Evolutionary conservation across 2,888 invertebrate species (phyloP).

Genomic region (Marronus borbonicus): DNA sequence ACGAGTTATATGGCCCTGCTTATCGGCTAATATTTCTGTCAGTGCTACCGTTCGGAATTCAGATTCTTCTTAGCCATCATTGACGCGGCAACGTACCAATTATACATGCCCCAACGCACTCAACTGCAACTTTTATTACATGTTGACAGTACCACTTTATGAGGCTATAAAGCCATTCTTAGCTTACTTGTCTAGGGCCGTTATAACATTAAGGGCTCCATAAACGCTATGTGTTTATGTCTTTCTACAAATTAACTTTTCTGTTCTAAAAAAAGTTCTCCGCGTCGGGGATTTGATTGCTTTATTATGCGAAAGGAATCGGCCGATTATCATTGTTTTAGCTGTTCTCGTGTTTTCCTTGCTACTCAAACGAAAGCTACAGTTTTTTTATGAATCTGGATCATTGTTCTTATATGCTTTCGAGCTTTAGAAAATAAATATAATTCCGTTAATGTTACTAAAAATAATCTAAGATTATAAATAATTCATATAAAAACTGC

Average conservation of each 20-base stretch:
- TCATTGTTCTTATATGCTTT: no score
- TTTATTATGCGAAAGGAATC: slow-evolving; percentile 21
- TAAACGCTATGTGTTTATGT: slow-evolving; percentile 48
- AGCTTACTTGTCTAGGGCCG: slow-evolving; percentile 53
- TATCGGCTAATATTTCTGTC: slow-evolving; percentile 36
- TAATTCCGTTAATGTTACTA: no score
- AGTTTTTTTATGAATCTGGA: no score
- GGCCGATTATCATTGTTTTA: slow-evolving; percentile 25
- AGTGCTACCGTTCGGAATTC: slow-evolving; percentile 35
- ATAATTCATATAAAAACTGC: no score
- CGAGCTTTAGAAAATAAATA: no score
- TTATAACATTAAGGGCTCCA: slow-evolving; percentile 46
- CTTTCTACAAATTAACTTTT: slow-evolving; percentile 46
- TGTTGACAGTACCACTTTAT: slow-evolving; percentile 59
- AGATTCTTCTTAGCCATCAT: slow-evolving; percentile 40
- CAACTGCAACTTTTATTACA: slow-evolving; percentile 56
- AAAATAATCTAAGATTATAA: no score
- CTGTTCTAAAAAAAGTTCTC: slow-evolving; percentile 26
- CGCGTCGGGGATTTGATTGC: slow-evolving; percentile 38
- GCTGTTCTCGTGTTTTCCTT: not conserved
- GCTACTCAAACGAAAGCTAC: no score
- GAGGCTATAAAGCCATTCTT: slow-evolving; percentile 58
- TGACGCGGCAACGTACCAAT: slow-evolving; percentile 48
- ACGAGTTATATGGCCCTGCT: not conserved
- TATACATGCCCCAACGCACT: slow-evolving; percentile 42